Percentiles rank a stretch among this genome's conserved stretches.
Conservation (phyloP, 2,888 invertebrate species). For the Argyresthia goedartella region DNA sequence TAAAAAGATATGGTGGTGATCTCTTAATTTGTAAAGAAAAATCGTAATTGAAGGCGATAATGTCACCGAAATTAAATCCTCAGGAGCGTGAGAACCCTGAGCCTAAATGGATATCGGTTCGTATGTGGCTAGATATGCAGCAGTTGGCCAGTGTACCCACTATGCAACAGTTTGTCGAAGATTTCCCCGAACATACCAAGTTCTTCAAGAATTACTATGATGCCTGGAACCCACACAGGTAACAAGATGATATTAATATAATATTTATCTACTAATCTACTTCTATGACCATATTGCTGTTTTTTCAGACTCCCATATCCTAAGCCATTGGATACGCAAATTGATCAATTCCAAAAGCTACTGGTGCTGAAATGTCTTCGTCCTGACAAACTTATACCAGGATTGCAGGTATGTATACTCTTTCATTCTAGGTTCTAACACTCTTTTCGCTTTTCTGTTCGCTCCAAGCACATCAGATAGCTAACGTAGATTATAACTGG, state of each 20-base stretch:
- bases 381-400: slow-evolving; percentile 87
- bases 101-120: slow-evolving; percentile 82
- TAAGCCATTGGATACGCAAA: slow-evolving; percentile 70
- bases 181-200: slow-evolving; percentile 63
- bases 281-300: slow-evolving; percentile 10
- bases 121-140: slow-evolving; percentile 86
- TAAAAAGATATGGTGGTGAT: too few relatives aligned
- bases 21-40: too few relatives aligned
- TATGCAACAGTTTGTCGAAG: slow-evolving; percentile 73
- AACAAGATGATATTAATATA: slow-evolving; percentile 10
- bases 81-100: slow-evolving; percentile 78
- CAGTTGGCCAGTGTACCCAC: slow-evolving; percentile 75
- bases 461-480: too few relatives aligned
- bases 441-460: neutral
- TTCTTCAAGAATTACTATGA: slow-evolving; percentile 77
- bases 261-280: neutral
- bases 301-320: slow-evolving; percentile 73
- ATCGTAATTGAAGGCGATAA: too few relatives aligned
- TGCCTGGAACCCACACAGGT: slow-evolving; percentile 76
- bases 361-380: slow-evolving; percentile 83
- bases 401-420: slow-evolving; percentile 69
- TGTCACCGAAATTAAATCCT: too few relatives aligned
- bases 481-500: too few relatives aligned
- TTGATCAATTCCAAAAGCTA: slow-evolving; percentile 82
- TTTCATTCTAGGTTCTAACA: neutral